These are phyloP conservation scores for Babyrousa celebensis DNA, from an alignment of 2,797 vertebrate species.

Conservation along the genomic window DNA sequence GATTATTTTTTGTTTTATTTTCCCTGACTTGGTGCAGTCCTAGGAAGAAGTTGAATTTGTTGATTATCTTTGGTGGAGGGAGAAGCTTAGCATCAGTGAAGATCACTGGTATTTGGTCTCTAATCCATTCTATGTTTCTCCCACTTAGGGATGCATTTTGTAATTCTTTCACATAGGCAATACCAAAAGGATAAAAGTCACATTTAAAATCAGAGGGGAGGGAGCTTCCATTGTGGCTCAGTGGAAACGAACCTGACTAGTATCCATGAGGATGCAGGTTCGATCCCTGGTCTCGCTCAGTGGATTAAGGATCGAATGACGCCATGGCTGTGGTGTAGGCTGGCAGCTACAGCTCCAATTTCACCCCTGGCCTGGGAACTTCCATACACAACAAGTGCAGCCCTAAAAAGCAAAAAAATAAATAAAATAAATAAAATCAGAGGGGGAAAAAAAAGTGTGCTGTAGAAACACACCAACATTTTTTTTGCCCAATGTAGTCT, in stretches of 20 bases:
- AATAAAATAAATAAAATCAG: not conserved
- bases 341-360: too few species aligned
- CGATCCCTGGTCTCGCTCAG: too few species aligned
- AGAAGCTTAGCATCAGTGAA: not conserved
- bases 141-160: not conserved
- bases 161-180: not conserved
- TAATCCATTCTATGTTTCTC: not conserved
- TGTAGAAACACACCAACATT: not conserved
- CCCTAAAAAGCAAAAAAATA: too few species aligned
- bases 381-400: too few species aligned
- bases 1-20: not conserved
- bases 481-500: not conserved
- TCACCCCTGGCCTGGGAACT: too few species aligned
- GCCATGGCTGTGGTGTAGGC: too few species aligned
- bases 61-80: not conserved
- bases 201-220: not conserved
- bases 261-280: too few species aligned
- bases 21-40: not conserved
- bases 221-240: too few species aligned
- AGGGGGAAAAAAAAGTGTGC: not conserved
- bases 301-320: too few species aligned
- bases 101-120: not conserved
- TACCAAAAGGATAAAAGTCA: not conserved
- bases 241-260: too few species aligned
- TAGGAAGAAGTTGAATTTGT: not conserved